phyloP scores from a whole-genome alignment of 2,113 vertebrate genomes.

The Microcebus tavaratra region DNA sequence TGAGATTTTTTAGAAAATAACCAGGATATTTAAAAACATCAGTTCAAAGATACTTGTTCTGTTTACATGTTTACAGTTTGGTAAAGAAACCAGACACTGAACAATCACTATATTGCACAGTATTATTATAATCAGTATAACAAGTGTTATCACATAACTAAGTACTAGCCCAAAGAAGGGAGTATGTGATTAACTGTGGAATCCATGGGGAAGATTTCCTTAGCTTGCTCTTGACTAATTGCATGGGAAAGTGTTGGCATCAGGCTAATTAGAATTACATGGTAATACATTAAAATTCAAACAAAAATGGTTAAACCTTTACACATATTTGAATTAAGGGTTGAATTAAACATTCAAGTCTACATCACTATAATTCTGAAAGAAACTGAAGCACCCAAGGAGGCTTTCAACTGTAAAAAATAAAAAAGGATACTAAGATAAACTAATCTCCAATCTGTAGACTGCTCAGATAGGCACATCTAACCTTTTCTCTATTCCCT shows the following conservation, averaged over 20 bases:
- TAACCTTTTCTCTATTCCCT: background rate
- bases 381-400: slow-evolving; percentile 22
- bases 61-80: background rate
- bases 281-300: background rate
- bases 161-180: background rate
- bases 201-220: background rate
- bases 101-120: background rate
- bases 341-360: background rate
- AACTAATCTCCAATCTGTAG: background rate
- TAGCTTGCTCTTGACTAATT: background rate
- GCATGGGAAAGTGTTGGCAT: background rate
- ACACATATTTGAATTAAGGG: background rate
- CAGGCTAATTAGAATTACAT: background rate
- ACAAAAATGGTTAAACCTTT: background rate
- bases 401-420: background rate
- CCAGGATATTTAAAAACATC: background rate
- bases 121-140: background rate
- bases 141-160: background rate
- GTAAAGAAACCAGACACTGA: background rate
- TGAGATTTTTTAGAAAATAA: background rate
- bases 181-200: background rate
- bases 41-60: background rate
- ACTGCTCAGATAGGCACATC: background rate
- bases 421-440: background rate
- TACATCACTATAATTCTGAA: background rate